Evolutionary conservation across 2,113 vertebrate species (phyloP).

Genomic region (Capreolus pygargus): DNA sequence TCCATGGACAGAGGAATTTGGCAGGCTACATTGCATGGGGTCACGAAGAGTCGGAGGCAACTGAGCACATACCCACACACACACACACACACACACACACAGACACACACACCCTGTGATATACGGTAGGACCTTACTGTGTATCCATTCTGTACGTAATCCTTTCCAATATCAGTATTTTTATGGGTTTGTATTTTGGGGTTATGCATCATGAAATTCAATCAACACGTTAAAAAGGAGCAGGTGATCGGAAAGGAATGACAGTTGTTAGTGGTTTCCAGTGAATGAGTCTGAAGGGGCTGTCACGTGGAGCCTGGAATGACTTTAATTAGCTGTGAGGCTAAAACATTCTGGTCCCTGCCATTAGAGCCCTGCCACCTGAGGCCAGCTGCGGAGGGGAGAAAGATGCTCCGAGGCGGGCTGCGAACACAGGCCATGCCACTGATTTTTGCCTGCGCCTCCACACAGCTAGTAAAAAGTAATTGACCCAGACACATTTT

Average conservation of each 20-base stretch:
- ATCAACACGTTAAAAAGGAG: constrained; percentile 52
- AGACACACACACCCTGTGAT: neutral
- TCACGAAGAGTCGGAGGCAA: neutral
- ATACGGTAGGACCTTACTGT: neutral
- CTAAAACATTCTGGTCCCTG: constrained; percentile 55
- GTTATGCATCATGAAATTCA: constrained; percentile 35
- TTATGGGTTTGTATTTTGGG: constrained; percentile 7
- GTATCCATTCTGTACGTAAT: neutral
- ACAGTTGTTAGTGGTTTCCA: neutral
- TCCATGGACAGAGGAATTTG: neutral
- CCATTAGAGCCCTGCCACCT: rapidly evolving
- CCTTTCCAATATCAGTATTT: constrained; percentile 44
- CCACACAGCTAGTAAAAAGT: neutral
- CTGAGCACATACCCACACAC: neutral
- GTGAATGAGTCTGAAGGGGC: constrained; percentile 27
- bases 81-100: neutral
- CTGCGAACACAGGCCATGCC: neutral
- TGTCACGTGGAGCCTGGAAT: neutral
- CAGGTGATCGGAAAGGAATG: constrained; percentile 32
- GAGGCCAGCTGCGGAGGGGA: neutral
- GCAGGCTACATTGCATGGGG: neutral
- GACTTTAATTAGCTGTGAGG: constrained; percentile 57
- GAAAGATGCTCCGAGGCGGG: neutral
- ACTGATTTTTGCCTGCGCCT: neutral
- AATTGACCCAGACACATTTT: neutral